phyloP scores from a whole-genome alignment of 2,888 invertebrate species.

The Troides helena region DNA sequence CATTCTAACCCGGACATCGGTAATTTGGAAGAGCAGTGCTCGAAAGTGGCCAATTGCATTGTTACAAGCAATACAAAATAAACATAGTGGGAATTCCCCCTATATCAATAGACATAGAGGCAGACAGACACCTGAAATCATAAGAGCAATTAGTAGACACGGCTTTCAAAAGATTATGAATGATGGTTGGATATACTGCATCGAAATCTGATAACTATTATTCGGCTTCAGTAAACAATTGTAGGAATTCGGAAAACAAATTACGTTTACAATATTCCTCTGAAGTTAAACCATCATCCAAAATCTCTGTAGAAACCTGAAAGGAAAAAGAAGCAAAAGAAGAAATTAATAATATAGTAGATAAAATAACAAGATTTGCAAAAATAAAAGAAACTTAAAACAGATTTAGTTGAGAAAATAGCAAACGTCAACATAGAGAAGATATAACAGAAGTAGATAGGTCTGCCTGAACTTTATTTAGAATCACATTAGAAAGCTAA shows the following conservation, averaged over 20 bases:
- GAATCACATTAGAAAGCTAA: too few species aligned
- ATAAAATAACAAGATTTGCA: constrained; percentile 12
- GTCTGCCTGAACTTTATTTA: too few species aligned
- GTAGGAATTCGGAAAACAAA: too few species aligned
- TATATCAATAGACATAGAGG: constrained; percentile 51
- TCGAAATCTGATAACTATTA: too few species aligned
- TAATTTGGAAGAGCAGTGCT: constrained; percentile 69
- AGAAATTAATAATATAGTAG: constrained; percentile 27
- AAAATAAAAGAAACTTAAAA: constrained; percentile 8
- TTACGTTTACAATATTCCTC: too few species aligned
- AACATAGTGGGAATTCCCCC: constrained; percentile 49
- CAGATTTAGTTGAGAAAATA: constrained; percentile 14
- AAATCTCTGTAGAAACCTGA: constrained; percentile 26
- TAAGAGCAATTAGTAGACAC: constrained; percentile 50
- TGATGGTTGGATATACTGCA: constrained; percentile 10
- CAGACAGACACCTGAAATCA: constrained; percentile 69
- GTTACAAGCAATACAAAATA: constrained; percentile 34
- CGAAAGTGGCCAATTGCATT: constrained; percentile 62
- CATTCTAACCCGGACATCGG: constrained; percentile 4
- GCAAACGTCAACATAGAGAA: neutral
- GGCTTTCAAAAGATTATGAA: constrained; percentile 28
- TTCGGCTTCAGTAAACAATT: too few species aligned
- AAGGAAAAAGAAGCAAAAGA: constrained; percentile 32
- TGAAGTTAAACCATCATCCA: constrained; percentile 20
- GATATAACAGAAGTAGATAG: too few species aligned